These are phyloP conservation scores for Lycorma delicatula DNA, from an alignment of 1,140 invertebrate species.

Conservation along the genomic window DNA sequence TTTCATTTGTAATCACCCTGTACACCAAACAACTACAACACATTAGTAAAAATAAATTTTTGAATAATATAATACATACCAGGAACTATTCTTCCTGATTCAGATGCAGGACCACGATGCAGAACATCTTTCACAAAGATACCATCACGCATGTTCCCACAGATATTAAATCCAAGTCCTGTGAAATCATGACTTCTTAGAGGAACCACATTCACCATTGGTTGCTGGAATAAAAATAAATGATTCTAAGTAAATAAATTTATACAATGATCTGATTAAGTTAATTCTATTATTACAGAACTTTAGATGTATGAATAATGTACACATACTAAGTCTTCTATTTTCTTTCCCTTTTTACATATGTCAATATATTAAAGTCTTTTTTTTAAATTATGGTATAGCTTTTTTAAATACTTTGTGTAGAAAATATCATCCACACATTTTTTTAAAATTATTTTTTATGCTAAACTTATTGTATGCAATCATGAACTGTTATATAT, in stretches of 20 bases:
- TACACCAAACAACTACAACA: too few relatives aligned
- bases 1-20: too few relatives aligned
- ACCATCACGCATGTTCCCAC: conserved; percentile 80
- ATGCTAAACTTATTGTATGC: too few relatives aligned
- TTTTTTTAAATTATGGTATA: background rate
- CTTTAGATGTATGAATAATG: background rate
- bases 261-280: background rate
- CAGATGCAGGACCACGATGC: conserved; percentile 76
- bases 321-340: background rate
- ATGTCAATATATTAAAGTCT: background rate
- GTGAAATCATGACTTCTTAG: conserved; percentile 81
- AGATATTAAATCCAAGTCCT: conserved; percentile 82
- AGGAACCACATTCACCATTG: conserved; percentile 52
- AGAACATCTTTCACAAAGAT: conserved; percentile 82
- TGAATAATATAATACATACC: too few relatives aligned
- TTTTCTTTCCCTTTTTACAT: background rate
- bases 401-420: background rate
- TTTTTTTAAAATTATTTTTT: too few relatives aligned
- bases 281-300: background rate
- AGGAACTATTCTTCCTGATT: conserved; percentile 69
- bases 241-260: background rate
- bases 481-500: too few relatives aligned
- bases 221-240: conserved; percentile 36
- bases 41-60: too few relatives aligned
- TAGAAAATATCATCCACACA: background rate